Conservation (phyloP, 1,140 invertebrate genomes). For the Rhopalosiphum maidis region DNA sequence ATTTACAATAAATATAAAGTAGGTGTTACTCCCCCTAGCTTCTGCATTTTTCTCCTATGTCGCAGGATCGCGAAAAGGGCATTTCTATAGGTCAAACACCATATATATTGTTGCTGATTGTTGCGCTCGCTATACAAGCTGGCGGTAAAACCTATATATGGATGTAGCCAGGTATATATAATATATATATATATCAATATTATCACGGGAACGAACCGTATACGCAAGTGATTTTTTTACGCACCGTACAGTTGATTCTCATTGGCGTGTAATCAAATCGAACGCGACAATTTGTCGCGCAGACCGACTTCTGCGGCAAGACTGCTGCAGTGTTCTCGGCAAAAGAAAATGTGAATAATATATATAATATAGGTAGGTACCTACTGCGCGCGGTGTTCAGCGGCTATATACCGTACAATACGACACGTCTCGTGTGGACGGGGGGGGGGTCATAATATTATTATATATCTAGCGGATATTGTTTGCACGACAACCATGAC, state of each 20-base stretch:
- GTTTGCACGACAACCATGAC: constrained; percentile 53
- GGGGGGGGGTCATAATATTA: background rate
- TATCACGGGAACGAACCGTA: background rate
- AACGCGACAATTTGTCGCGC: constrained; percentile 24
- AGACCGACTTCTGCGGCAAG: background rate
- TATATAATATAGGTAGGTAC: no score
- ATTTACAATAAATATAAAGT: no score
- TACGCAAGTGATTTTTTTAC: background rate
- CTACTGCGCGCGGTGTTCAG: background rate
- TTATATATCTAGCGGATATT: constrained; percentile 1
- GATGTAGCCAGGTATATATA: background rate
- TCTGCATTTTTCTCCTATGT: background rate
- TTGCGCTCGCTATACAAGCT: background rate
- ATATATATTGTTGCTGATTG: background rate
- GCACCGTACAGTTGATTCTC: background rate
- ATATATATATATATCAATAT: background rate
- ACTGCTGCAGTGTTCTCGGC: background rate
- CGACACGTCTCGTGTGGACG: background rate
- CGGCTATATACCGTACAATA: background rate
- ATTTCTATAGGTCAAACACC: background rate
- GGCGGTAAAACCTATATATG: background rate
- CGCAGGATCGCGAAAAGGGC: background rate
- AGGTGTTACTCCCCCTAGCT: no score
- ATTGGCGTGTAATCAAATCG: background rate
- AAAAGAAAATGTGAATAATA: background rate